Evolutionary conservation across 2,888 invertebrate genomes (phyloP).

Genomic region (Capitulum mitella): DNA sequence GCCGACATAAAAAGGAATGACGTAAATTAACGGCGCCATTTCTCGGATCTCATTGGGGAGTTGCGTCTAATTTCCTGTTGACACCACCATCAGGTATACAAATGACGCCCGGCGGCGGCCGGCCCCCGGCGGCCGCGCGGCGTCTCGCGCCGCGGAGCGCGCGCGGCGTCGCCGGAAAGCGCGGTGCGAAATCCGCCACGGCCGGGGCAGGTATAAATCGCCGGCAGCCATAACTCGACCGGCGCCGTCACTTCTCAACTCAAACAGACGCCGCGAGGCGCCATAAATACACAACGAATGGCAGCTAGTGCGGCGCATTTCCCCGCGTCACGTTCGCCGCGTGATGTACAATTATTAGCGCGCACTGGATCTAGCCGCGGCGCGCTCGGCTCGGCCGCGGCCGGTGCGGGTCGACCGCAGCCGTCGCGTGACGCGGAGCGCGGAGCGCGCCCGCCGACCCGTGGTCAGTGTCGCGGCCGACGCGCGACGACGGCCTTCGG

Average conservation of each 20-base stretch:
- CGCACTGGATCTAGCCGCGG: not conserved
- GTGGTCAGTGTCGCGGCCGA: no score
- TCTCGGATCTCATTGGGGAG: not conserved
- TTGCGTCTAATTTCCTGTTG: constrained; percentile 8
- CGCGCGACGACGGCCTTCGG: no score
- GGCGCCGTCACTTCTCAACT: not conserved
- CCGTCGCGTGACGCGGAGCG: no score
- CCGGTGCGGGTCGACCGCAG: no score
- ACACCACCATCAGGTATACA: not conserved
- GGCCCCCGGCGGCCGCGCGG: no score
- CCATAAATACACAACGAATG: not conserved
- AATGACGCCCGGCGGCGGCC: not conserved
- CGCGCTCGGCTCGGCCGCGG: not conserved
- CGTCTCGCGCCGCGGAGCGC: no score
- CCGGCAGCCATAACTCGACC: not conserved
- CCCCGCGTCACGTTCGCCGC: not conserved
- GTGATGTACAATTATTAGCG: not conserved
- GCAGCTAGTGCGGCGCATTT: not conserved
- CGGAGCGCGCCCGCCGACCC: no score
- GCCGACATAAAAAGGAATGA: constrained; percentile 14
- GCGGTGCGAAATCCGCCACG: not conserved
- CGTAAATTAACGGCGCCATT: constrained; percentile 1
- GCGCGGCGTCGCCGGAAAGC: not conserved
- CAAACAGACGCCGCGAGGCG: not conserved
- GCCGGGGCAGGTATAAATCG: not conserved